Evolutionary conservation across 2,888 invertebrate species (phyloP).

Genomic region (Dyspetes luteomarginatus): DNA sequence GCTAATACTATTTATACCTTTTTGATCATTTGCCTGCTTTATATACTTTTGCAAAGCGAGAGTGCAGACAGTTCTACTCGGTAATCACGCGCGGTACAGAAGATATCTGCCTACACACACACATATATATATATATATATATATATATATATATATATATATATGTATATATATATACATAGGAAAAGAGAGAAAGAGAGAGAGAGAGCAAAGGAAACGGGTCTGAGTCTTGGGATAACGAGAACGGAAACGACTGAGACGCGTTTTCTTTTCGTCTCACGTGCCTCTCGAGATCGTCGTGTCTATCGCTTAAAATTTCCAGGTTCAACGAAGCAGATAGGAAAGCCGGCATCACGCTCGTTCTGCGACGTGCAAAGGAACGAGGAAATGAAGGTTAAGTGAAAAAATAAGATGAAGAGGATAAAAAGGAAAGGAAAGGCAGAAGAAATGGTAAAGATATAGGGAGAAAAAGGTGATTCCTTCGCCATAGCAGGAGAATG

Average conservation of each 20-base stretch:
- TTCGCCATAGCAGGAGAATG: conserved; percentile 30
- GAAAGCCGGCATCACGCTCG: conserved; percentile 27
- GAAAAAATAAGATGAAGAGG: conserved; percentile 35
- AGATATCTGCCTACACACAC: background rate
- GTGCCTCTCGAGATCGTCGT: background rate
- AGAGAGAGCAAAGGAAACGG: conserved; percentile 54
- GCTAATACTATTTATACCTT: background rate
- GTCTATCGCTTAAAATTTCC: conserved; percentile 47
- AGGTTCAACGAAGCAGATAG: conserved; percentile 54
- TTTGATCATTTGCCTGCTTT: conserved; percentile 20
- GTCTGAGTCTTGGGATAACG: conserved; percentile 59
- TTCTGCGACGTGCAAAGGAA: conserved; percentile 50
- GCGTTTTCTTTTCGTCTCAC: conserved; percentile 50
- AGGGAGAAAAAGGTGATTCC: conserved; percentile 12
- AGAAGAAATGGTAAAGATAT: too few relatives aligned
- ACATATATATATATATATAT: background rate
- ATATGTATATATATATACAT: conserved; percentile 2
- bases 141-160: background rate
- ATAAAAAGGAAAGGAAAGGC: conserved; percentile 16
- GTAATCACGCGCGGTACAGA: conserved; percentile 43
- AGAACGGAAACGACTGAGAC: conserved; percentile 60
- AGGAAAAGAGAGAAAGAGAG: conserved; percentile 27
- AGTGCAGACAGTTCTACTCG: conserved; percentile 46
- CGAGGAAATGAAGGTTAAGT: conserved; percentile 56
- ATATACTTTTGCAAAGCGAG: conserved; percentile 39